phyloP scores from a whole-genome alignment of 2,797 vertebrate genomes.

The Falco biarmicus region DNA sequence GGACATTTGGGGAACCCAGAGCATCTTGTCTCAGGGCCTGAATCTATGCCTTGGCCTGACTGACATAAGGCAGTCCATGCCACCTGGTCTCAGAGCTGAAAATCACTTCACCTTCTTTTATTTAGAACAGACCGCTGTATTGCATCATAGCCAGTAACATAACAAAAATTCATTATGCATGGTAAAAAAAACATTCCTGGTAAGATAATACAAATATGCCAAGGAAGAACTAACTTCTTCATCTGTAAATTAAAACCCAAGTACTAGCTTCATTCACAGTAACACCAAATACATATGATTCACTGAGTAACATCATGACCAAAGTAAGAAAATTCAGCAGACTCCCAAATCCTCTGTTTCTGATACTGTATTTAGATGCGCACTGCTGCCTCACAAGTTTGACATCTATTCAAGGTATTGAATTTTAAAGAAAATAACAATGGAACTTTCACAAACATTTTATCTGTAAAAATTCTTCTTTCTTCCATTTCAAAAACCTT shows the following conservation, averaged over 20 bases:
- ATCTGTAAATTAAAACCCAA: not conserved
- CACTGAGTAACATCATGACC: not conserved
- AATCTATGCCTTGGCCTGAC: not conserved
- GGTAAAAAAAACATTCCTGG: not conserved
- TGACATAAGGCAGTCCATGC: not conserved
- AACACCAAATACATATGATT: not conserved
- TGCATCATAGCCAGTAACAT: not conserved
- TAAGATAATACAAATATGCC: not conserved
- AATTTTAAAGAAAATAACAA: conserved; percentile 7
- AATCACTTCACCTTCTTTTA: not conserved
- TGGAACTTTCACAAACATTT: not conserved
- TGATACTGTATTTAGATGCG: not conserved
- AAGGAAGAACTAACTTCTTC: not conserved
- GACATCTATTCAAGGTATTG: not conserved
- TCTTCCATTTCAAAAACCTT: not conserved
- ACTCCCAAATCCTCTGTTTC: not conserved
- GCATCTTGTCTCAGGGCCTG: not conserved
- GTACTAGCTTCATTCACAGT: not conserved
- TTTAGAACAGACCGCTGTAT: not conserved
- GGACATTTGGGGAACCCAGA: not conserved
- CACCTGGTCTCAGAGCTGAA: not conserved
- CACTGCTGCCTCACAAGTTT: not conserved
- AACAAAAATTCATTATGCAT: not conserved
- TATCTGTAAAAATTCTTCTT: not conserved
- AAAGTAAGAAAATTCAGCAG: not conserved